phyloP scores from a whole-genome alignment of 2,797 vertebrate genomes.

The Onychomys torridus region DNA sequence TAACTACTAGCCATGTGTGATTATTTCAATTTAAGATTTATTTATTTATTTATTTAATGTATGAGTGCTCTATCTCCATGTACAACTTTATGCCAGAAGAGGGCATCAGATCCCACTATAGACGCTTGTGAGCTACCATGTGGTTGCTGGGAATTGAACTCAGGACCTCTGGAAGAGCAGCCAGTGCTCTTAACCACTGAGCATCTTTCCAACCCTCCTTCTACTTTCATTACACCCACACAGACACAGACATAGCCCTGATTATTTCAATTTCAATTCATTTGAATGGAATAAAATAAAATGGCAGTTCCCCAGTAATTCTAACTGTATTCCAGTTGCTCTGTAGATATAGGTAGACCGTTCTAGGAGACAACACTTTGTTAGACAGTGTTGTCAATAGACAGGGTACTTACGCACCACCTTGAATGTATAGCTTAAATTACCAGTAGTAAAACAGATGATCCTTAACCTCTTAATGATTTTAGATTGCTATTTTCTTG shows the following conservation, averaged over 20 bases:
- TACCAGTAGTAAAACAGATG: constrained; percentile 24
- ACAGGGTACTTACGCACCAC: neutral
- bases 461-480: constrained; percentile 84
- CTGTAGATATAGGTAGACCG: neutral
- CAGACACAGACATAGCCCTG: too few species aligned
- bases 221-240: too few species aligned
- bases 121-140: too few species aligned
- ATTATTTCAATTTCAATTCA: constrained; percentile 52
- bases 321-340: neutral
- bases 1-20: neutral
- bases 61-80: too few species aligned
- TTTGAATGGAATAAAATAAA: constrained; percentile 11
- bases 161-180: too few species aligned
- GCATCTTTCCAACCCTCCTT: neutral
- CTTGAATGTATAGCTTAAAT: constrained; percentile 44
- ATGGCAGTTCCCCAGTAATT: neutral
- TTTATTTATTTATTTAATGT: too few species aligned
- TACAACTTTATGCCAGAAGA: too few species aligned
- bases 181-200: too few species aligned
- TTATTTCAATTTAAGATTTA: constrained; percentile 42
- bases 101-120: too few species aligned
- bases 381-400: neutral
- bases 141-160: too few species aligned
- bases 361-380: neutral
- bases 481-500: constrained; percentile 95